Base-by-base conservation (phyloP, 2,888 invertebrate species). In the Sinotaia quadrata region DNA sequence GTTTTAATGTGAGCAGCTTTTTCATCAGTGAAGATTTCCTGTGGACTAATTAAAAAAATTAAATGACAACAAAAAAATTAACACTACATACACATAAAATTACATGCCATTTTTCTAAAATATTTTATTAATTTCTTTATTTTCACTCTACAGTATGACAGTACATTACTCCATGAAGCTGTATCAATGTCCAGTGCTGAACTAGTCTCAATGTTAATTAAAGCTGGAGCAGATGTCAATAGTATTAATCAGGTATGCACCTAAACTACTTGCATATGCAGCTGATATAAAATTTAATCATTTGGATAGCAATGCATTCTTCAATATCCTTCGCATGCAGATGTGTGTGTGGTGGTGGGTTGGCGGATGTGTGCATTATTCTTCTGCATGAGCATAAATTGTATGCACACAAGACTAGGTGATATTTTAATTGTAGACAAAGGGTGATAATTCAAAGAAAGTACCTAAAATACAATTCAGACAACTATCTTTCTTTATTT, bases 101-200 rank as follows among this genome's bases (percentile, higher is more conserved):
- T n/a, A n/a, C n/a, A n/a, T n/a, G n/a, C n/a, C n/a, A n/a, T n/a
- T n/a, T n/a, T n/a, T n/a, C n/a, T n/a, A n/a, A n/a, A n/a, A n/a
- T n/a, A n/a, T n/a, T n/a, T n/a, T 21, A 36, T 31, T 49, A 47
- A 61, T 49, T 63, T 18, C 10, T 31, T 34, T 58, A 5, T 34
- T 12, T 29, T 51, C 29, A 12, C 56, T 24, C 69, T 76, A 67
- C 71, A 81, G 81, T 80, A 75, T 76, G 75, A 75, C 29, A 76
- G 77, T 29, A 78, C 81, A 4, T 58, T 82, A 34, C 67, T 82
- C 4, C 81, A 81, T 70, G 77, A 80, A 69, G 80, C 79, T 8
- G 78, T 80, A 5, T 63, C 76, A 18, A 68, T 68, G 37, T 75
- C 75, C 15, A 71, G 72, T 44, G 24, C 56, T 10, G 73, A 75